Conservation (phyloP, 2,888 invertebrate species). For the Smittia aterrima region DNA sequence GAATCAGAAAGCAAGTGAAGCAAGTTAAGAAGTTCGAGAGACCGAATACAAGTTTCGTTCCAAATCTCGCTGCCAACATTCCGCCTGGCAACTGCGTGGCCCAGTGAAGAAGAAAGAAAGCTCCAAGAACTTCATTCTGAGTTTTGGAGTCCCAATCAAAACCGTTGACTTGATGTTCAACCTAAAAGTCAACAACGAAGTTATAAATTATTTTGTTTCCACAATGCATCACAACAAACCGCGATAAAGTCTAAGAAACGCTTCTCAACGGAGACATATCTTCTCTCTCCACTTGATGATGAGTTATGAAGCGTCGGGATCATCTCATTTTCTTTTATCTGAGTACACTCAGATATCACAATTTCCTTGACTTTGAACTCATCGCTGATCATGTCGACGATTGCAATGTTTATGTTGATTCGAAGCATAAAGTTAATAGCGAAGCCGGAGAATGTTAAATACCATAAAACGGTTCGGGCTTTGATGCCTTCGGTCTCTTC, state of each 20-base stretch:
- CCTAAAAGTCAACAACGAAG: neutral
- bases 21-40: slow-evolving; percentile 63
- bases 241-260: slow-evolving; percentile 25
- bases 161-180: slow-evolving; percentile 45
- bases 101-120: slow-evolving; percentile 74
- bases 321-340: neutral
- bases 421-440: slow-evolving; percentile 68
- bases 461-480: slow-evolving; percentile 59
- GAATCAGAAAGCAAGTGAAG: slow-evolving; percentile 64
- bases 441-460: slow-evolving; percentile 63
- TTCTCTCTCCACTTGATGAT: neutral
- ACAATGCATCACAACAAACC: slow-evolving; percentile 19
- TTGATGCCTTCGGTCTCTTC: slow-evolving; percentile 22
- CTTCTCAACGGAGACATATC: slow-evolving; percentile 15
- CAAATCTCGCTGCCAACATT: slow-evolving; percentile 64
- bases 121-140: slow-evolving; percentile 62
- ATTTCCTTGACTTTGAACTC: slow-evolving; percentile 14
- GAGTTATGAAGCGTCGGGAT: neutral
- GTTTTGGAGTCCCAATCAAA: slow-evolving; percentile 66
- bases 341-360: slow-evolving; percentile 30
- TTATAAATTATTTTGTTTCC: neutral
- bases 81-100: slow-evolving; percentile 59
- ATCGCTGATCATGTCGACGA: slow-evolving; percentile 63
- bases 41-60: slow-evolving; percentile 71
- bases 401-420: slow-evolving; percentile 66